phyloP scores from a whole-genome alignment of 2,113 vertebrate species.

The Macroglossus sobrinus region DNA sequence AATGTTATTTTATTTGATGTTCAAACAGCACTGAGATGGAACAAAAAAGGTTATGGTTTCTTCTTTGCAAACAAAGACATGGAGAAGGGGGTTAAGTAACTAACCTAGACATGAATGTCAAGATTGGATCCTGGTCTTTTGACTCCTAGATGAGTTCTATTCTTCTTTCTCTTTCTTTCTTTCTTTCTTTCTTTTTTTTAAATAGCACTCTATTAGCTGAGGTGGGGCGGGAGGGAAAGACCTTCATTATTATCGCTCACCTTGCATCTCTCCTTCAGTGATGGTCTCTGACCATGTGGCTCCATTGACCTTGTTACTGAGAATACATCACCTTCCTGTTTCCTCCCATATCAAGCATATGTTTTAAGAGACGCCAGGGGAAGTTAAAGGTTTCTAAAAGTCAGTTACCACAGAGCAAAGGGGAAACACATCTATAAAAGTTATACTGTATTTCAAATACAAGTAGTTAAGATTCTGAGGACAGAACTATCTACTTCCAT shows the following conservation, averaged over 20 bases:
- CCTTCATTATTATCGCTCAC: no score
- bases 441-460: not conserved
- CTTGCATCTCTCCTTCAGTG: not conserved
- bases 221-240: not conserved
- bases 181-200: no score
- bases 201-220: not conserved
- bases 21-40: not conserved
- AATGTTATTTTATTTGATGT: constrained; percentile 16
- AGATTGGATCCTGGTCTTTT: not conserved
- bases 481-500: not conserved
- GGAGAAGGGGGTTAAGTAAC: not conserved
- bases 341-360: not conserved
- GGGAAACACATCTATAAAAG: not conserved
- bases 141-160: not conserved
- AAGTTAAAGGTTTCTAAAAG: not conserved
- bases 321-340: not conserved
- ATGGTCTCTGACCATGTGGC: not conserved
- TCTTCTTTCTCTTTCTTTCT: not conserved
- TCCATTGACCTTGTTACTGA: not conserved
- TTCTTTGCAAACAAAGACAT: not conserved
- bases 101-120: not conserved
- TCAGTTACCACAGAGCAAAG: not conserved
- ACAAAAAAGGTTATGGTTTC: not conserved
- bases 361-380: not conserved
- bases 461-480: not conserved